phyloP scores from a whole-genome alignment of 2,888 invertebrate genomes.

The Papilio gigon region DNA sequence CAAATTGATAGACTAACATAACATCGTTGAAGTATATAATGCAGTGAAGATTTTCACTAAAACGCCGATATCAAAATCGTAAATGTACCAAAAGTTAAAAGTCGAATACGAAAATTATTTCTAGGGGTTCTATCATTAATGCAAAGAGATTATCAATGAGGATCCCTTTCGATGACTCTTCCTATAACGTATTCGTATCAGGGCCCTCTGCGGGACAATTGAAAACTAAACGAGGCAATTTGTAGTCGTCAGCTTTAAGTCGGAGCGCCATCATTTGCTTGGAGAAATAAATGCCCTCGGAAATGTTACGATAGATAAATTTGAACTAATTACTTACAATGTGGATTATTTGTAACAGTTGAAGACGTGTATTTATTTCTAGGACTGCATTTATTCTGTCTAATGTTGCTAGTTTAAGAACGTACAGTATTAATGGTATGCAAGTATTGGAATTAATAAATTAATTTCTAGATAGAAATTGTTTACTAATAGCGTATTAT shows the following conservation, averaged over 20 bases:
- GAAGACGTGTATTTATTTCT: neutral
- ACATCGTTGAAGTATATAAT: no score
- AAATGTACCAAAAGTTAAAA: neutral
- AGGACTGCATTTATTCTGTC: neutral
- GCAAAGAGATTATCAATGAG: slow-evolving; percentile 26
- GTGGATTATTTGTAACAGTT: neutral
- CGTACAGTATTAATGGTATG: neutral
- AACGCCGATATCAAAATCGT: neutral
- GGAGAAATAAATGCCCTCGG: slow-evolving; percentile 26
- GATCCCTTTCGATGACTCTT: slow-evolving; percentile 66
- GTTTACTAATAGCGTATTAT: no score
- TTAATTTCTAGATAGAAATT: neutral
- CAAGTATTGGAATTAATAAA: neutral
- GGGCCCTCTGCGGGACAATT: slow-evolving; percentile 66
- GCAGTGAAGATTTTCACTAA: no score
- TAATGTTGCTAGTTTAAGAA: neutral
- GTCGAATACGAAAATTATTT: slow-evolving; percentile 11
- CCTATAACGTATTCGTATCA: slow-evolving; percentile 66
- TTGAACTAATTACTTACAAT: slow-evolving; percentile 26
- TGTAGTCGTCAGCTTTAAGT: slow-evolving; percentile 47
- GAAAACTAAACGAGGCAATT: slow-evolving; percentile 60
- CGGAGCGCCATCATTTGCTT: slow-evolving; percentile 24
- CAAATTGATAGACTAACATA: neutral
- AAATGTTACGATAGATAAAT: slow-evolving; percentile 22
- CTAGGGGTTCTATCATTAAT: slow-evolving; percentile 14